Percentiles rank a stretch among this genome's conserved stretches.
Evolutionary conservation across 2,797 vertebrate genomes (phyloP).

Genomic region (Salmo trutta): DNA sequence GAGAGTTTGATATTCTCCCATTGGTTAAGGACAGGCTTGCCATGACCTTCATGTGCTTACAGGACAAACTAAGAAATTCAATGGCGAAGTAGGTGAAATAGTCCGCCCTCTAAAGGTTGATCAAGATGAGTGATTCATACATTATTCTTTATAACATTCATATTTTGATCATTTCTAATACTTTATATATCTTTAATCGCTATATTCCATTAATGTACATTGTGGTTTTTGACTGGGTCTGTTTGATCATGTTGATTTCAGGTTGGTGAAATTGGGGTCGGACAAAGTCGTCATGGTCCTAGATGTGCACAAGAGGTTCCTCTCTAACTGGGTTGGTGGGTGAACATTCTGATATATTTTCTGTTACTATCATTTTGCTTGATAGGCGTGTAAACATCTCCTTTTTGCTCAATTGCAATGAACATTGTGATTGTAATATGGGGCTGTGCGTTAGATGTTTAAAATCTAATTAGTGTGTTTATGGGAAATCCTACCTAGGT

Average conservation of each 20-base stretch:
- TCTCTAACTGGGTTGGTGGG: neutral
- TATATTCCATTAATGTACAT: conserved; percentile 63
- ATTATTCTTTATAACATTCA: conserved; percentile 31
- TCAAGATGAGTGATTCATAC: conserved; percentile 40
- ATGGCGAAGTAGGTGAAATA: neutral
- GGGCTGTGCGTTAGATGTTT: neutral
- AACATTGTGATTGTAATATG: conserved; percentile 8
- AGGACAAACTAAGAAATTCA: neutral
- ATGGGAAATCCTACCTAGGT: neutral
- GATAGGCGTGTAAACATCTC: neutral
- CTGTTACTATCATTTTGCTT: neutral
- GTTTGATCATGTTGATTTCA: conserved; percentile 43
- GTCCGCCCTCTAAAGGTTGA: conserved; percentile 42
- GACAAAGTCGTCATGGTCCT: neutral
- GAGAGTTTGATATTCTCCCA: neutral
- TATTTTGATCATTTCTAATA: conserved; percentile 42
- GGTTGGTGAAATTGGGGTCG: neutral
- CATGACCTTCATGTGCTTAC: neutral
- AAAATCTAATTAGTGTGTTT: neutral
- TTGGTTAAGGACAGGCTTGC: neutral
- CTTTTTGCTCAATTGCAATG: conserved; percentile 10
- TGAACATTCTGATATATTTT: neutral
- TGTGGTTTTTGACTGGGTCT: conserved; percentile 63
- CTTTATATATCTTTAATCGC: conserved; percentile 52
- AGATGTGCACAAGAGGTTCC: neutral